Evolutionary conservation across 2,797 vertebrate species (phyloP), one percentile per base, ranked within the genome.

Genomic region (Parotocinclus haroldoi): DNA sequence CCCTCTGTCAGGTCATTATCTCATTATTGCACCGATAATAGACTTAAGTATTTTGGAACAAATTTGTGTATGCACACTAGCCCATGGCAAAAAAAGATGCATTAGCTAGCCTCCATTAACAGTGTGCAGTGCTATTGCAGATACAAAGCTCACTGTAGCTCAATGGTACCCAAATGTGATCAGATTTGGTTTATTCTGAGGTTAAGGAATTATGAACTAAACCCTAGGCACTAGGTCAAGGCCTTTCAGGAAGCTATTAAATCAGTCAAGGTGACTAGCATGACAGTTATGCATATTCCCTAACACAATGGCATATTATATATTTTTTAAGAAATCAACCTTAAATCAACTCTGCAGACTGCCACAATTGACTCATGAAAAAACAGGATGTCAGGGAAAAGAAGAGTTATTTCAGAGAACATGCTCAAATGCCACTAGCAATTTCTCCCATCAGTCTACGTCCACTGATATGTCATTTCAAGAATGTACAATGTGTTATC

Each of bases 1-100:
- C 81, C 75, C 52, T 65, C 81, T 85, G 84, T 83, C 82, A 85
- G 82, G 76, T 87, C 87, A 86, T 89, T 90, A 88, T 82, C 78
- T 78, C 80, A 85, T 86, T 81, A 86, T 85, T 79, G 83, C 78
- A 40, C 68, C 54, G 71, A 85, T 84, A 84, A 86, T 83, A 71
- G 76, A 76, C 77, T 79, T 81, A 67, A 79, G 80, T 82, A 78
- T 83, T 84, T 87, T 76, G 74, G 71, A 65, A 68, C 58, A 48
- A 64, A 68, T 78, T 79, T 70, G 59, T 75, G 52, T 69, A 64
- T 46, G 48, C 9, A 46, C 65, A 69, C 70, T 13, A 13, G 0
- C 59, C 74, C 63, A 56, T 51, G 60, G 69, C 58, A 52, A 62
- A 59, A 79, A 76, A 72, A 42, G 44, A 78, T 71, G 76, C 68